A percentile compares a stretch with the other conserved stretches of the same genome.
Evolutionary conservation across 2,113 vertebrate species (phyloP).

Genomic region (Laticauda colubrina): DNA sequence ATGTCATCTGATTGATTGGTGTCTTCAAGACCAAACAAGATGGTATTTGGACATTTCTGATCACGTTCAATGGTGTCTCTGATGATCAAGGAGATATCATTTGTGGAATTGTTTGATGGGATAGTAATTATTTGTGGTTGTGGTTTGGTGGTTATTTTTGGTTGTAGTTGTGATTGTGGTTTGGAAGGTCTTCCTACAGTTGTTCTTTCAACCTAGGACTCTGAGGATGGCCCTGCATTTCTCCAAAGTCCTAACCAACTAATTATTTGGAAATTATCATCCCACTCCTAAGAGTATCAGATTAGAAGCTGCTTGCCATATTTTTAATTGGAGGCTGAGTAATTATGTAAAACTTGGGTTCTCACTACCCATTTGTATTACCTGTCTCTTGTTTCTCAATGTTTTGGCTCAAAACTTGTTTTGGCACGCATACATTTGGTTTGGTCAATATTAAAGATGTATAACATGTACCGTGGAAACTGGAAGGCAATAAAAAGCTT

Average conservation of each 20-base stretch:
- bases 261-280: neutral
- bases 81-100: too few relatives aligned
- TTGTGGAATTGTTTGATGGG: too few relatives aligned
- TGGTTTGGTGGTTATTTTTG: too few relatives aligned
- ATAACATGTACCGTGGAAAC: neutral
- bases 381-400: neutral
- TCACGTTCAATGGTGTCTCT: too few relatives aligned
- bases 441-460: neutral
- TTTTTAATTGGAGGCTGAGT: neutral
- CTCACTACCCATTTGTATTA: neutral
- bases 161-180: too few relatives aligned
- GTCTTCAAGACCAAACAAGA: too few relatives aligned
- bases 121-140: too few relatives aligned
- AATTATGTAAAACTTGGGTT: neutral
- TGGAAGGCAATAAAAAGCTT: neutral
- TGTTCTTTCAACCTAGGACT: neutral
- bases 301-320: neutral
- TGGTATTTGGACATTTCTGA: too few relatives aligned
- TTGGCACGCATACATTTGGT: neutral
- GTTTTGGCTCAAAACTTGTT: neutral
- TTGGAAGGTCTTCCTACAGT: neutral
- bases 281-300: neutral
- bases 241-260: neutral
- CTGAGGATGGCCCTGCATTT: neutral
- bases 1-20: too few relatives aligned